Conservation (phyloP, 2,113 vertebrate genomes). For the Asarcornis scutulata region DNA sequence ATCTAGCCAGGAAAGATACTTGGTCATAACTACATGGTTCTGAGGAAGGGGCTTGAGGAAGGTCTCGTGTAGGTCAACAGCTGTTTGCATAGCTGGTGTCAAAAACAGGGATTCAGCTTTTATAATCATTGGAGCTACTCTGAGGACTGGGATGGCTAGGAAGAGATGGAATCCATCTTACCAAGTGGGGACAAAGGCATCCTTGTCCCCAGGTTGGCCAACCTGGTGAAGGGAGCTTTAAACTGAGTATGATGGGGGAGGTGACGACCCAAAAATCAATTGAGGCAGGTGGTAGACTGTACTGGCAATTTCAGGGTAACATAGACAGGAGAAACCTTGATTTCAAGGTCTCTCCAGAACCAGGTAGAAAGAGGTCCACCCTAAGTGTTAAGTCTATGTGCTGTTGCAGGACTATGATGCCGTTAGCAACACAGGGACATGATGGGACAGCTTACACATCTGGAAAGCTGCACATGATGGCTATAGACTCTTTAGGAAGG, state of each 20-base stretch:
- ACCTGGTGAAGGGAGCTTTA: neutral
- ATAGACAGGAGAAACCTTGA: neutral
- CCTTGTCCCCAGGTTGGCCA: neutral
- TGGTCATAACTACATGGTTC: neutral
- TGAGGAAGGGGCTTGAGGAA: neutral
- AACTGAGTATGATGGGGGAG: neutral
- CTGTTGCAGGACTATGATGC: neutral
- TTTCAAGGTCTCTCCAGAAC: neutral
- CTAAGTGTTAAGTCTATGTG: accelerated
- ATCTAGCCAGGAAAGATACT: neutral
- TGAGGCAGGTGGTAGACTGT: neutral
- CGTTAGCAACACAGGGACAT: neutral
- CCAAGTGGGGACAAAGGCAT: neutral
- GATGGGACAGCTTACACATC: neutral
- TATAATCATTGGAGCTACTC: neutral
- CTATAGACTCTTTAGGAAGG: neutral
- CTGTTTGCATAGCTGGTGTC: neutral
- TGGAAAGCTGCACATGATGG: neutral
- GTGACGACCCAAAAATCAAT: neutral
- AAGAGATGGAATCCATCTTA: neutral
- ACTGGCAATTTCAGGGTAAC: neutral
- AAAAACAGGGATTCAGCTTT: neutral
- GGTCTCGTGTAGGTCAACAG: neutral
- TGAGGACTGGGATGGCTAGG: neutral
- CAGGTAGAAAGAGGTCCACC: neutral